Evolutionary conservation across 2,888 invertebrate genomes (phyloP), one percentile per base, ranked within the genome.

Genomic region (Caenorhabditis japonica): DNA sequence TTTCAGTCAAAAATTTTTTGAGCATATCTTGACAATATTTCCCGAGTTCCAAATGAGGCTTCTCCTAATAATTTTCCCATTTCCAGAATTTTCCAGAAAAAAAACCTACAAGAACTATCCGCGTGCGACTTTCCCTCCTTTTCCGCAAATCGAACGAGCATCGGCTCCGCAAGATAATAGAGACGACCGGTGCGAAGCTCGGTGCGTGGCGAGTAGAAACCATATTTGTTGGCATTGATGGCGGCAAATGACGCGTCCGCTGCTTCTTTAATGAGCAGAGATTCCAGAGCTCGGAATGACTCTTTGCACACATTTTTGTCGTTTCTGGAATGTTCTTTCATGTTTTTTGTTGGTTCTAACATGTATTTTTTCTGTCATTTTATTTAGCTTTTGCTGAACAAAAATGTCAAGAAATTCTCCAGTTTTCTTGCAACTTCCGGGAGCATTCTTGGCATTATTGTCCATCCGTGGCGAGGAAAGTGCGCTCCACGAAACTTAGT

Each of bases 151-250:
- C 36, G 34, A 1, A 60, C 34, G 30, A 68, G n/a, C 47, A 64
- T 43, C 8, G 74, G 68, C 4, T 71, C 76, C 10, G 58, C 73
- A 7, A 76, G n/a, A 23, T 59, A 78, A 51, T 71, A 78, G n/a
- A 78, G 36, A 17, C 78, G 39, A 19, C 74, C 61, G 5, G 62
- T 41, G 4, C 62, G 59, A 15, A 74, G 41, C 7, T 62, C 60
- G 5, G 64, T 75, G 10, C 70, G 52, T 15, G 75, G 75, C 7
- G 55, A 56, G 27, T 55, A 70, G 30, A 75, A 64, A 3, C 75
- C 75, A 7, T 56, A 64, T 38, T 69, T 62, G 34, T 30, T 33
- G 12, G 43, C 41, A 25, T 66, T 70, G 38, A 75, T 75, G 4
- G 69, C 44, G 4, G 25, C n/a, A 30, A 70, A 70, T 30, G 75